Evolutionary conservation across 2,888 invertebrate genomes (phyloP).

Genomic region (Slavum lentiscoides): DNA sequence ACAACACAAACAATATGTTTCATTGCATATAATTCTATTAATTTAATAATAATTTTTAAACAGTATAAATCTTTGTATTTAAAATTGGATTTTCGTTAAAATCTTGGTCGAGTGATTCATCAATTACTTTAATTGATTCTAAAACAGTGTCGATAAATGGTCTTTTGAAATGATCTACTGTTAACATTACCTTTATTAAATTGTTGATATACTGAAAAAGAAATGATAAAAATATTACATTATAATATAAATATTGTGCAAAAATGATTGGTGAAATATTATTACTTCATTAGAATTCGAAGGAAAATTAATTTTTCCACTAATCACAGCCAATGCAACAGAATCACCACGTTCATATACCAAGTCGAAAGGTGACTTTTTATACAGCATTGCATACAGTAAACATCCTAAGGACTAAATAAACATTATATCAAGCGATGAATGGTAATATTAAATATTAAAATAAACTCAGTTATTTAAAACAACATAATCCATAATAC

Average conservation of each 20-base stretch:
- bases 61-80: conserved; percentile 1
- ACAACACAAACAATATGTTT: no score
- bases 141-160: conserved; percentile 77
- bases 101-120: conserved; percentile 29
- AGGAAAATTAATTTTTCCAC: conserved; percentile 74
- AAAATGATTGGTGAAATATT: background rate
- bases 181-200: conserved; percentile 71
- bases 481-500: no score
- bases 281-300: conserved; percentile 57
- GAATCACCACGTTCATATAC: conserved; percentile 85
- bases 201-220: conserved; percentile 71
- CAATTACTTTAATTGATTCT: conserved; percentile 65
- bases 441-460: background rate
- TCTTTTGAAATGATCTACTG: conserved; percentile 75
- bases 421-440: conserved; percentile 44
- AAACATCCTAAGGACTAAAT: conserved; percentile 81
- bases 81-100: background rate
- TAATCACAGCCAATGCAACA: conserved; percentile 81
- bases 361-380: conserved; percentile 82
- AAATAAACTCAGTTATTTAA: background rate
- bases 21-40: no score
- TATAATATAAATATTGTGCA: background rate
- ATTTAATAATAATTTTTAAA: conserved; percentile 15
- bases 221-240: conserved; percentile 51
- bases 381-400: conserved; percentile 81